These are phyloP conservation scores for Cotesia chilonis DNA, from an alignment of 1,140 invertebrate genomes.

Conservation along the genomic window DNA sequence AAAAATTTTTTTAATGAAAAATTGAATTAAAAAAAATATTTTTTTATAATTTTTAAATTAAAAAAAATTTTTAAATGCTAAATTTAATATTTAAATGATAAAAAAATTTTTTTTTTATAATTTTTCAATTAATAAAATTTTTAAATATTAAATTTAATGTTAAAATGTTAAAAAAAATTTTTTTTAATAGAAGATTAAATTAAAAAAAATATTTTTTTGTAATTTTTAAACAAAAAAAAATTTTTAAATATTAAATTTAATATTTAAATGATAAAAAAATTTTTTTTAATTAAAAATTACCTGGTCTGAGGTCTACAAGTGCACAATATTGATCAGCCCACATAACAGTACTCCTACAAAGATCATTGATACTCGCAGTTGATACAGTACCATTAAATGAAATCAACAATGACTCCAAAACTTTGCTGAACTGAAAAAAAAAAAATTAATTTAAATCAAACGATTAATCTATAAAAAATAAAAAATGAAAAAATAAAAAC, in stretches of 20 bases:
- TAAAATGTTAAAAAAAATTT: too few relatives aligned
- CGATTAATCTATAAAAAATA: too few relatives aligned
- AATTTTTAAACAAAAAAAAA: too few relatives aligned
- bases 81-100: too few relatives aligned
- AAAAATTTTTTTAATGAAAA: neutral
- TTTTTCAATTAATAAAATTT: too few relatives aligned
- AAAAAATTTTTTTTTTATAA: too few relatives aligned
- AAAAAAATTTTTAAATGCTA: neutral
- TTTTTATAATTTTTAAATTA: neutral
- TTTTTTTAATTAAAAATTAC: conserved; percentile 65
- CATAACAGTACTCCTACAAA: conserved; percentile 87
- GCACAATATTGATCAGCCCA: conserved; percentile 98
- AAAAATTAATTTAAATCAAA: conserved; percentile 32
- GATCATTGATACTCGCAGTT: conserved; percentile 88
- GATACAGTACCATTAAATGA: conserved; percentile 92
- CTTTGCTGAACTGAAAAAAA: conserved; percentile 83
- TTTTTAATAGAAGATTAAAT: too few relatives aligned
- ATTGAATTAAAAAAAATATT: neutral
- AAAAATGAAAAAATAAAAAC: conserved; percentile 43
- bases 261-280: too few relatives aligned
- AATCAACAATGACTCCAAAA: conserved; percentile 86
- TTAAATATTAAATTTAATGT: too few relatives aligned
- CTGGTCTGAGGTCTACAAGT: conserved; percentile 88
- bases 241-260: too few relatives aligned
- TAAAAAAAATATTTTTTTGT: too few relatives aligned